Percentiles rank a stretch among this genome's conserved stretches.
Conservation (phyloP, 2,113 vertebrate species). For the mouse (Mus musculus) region DNA sequence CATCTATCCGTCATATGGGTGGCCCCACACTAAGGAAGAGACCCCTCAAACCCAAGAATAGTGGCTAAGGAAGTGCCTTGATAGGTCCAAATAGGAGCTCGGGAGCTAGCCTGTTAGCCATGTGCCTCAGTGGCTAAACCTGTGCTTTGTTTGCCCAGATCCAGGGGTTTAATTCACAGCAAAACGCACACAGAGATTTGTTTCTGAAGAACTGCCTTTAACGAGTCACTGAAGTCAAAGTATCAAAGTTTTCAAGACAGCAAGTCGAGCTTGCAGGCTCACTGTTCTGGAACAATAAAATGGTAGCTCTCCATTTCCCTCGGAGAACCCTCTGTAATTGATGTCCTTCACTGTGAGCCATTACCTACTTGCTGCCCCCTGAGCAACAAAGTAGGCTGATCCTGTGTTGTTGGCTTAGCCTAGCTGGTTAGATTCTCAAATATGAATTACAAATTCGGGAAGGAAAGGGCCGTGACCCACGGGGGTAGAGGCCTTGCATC, state of each 20-base stretch:
- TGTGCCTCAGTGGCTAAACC: neutral
- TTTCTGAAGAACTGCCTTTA: constrained; percentile 45
- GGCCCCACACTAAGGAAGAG: neutral
- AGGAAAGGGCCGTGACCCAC: neutral
- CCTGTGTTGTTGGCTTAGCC: neutral
- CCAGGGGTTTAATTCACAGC: neutral
- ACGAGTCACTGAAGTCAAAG: constrained; percentile 43
- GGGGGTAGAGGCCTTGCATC: neutral
- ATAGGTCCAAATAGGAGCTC: neutral
- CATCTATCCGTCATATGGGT: neutral
- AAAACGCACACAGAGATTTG: neutral
- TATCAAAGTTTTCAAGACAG: constrained; percentile 66
- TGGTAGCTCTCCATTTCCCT: neutral
- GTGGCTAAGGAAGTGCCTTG: neutral
- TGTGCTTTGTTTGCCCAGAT: neutral
- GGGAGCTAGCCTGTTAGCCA: too few relatives aligned
- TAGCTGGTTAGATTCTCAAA: neutral
- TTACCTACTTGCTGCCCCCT: neutral
- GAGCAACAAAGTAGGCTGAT: neutral
- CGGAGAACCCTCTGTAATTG: neutral
- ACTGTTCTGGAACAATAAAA: constrained; percentile 64
- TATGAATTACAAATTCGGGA: neutral
- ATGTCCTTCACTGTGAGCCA: neutral
- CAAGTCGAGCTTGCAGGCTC: constrained; percentile 73
- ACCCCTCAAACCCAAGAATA: neutral